phyloP scores from a whole-genome alignment of 2,888 invertebrate species.

The Actias luna region DNA sequence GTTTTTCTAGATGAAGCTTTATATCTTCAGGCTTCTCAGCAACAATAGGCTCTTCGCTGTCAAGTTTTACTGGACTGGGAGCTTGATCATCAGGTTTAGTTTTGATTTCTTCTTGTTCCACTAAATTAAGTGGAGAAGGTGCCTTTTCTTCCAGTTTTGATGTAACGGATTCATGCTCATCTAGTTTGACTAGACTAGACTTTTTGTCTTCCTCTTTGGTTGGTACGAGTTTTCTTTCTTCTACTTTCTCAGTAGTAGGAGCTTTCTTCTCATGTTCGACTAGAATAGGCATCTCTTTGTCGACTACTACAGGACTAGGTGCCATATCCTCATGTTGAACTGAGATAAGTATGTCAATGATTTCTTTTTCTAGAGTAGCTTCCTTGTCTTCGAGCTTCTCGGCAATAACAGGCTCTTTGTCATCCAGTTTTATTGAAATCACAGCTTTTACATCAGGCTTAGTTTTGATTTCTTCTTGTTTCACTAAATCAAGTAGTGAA shows the following conservation, averaged over 20 bases:
- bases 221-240: slow-evolving; percentile 5
- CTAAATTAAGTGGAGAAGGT: background rate
- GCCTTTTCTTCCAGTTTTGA: slow-evolving; percentile 11
- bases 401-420: slow-evolving; percentile 3
- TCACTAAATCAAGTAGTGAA: slow-evolving; percentile 2
- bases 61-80: background rate
- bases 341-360: background rate
- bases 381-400: slow-evolving; percentile 19
- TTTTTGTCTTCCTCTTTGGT: background rate
- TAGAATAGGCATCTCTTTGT: slow-evolving; percentile 12
- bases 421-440: slow-evolving; percentile 13
- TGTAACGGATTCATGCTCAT: background rate
- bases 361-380: background rate
- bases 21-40: slow-evolving; percentile 11
- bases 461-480: slow-evolving; percentile 13
- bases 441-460: slow-evolving; percentile 16
- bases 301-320: slow-evolving; percentile 13
- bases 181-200: background rate
- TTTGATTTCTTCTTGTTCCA: slow-evolving; percentile 13
- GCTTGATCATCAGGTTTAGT: background rate
- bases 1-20: slow-evolving; percentile 13
- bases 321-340: slow-evolving; percentile 8
- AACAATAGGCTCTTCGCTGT: background rate
- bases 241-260: slow-evolving; percentile 19
- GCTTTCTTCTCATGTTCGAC: slow-evolving; percentile 16